Base-by-base conservation (phyloP, 2,797 vertebrate species). In the Basileuterus tristriatus region DNA sequence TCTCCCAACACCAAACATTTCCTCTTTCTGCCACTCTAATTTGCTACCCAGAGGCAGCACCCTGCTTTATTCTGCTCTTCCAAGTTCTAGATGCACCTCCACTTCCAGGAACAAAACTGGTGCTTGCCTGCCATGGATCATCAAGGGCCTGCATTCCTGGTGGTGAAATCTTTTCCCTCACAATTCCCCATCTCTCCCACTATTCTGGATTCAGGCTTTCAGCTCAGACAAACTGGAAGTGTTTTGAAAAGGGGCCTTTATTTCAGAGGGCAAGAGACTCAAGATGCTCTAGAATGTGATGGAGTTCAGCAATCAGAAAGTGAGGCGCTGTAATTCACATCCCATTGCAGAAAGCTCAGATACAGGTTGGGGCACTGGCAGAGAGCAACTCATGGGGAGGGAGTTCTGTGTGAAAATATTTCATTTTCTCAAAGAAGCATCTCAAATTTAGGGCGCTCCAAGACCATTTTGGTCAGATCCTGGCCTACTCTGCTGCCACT, bases 21-120 rank as follows among this genome's bases (percentile, higher is more conserved):
- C 9, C 21, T 70, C 29, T 71, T 80, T 81, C 37, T 79, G 17
- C 27, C 44, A 5, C n/a, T 71, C 22, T 39, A 18, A 49, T 78
- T 70, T 52, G 27, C 44, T 71, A 21, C 29, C 58, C 60, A 32
- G 32, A 56, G 34, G 46, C 53, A 78, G 70, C 29, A 52, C 16
- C 29, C 44, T 52, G 29, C 32, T 82, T 89, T 30, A 53, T n/a
- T 62, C 43, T 69, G 24, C 30, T 67, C 20, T 63, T 41, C 43
- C 65, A 80, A 43, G 14, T 63, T 76, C 68, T 63, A n/a, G 26
- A 41, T 20, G 14, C 46, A 41, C 1, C 0, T 32, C 43, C 8
- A 47, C 41, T 87, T 85, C 30, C 55, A 74, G 79, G 82, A 67
- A 22, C 30, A 84, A 79, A 91, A 62, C 32, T 17, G 26, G 58